Evolutionary conservation across 2,888 invertebrate genomes (phyloP).

Genomic region (Cloeon dipterum): DNA sequence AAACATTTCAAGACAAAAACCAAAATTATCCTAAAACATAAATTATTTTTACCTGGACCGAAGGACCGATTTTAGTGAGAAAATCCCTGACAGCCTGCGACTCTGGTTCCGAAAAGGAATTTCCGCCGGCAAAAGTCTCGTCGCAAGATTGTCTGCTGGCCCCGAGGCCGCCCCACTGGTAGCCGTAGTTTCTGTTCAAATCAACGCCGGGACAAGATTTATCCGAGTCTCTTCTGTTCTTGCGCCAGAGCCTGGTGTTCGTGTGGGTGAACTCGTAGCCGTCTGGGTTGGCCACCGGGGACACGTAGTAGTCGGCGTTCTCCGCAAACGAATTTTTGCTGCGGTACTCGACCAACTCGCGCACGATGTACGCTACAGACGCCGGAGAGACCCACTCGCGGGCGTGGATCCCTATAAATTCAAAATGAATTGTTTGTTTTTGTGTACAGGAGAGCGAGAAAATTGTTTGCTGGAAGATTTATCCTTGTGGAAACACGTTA

Average conservation of each 20-base stretch:
- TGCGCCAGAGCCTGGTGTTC: constrained; percentile 62
- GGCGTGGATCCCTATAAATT: constrained; percentile 51
- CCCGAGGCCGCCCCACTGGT: constrained; percentile 45
- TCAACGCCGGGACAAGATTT: constrained; percentile 47
- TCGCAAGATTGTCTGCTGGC: constrained; percentile 45
- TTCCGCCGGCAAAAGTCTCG: constrained; percentile 47
- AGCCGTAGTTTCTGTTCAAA: constrained; percentile 54
- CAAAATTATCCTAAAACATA: too few species aligned
- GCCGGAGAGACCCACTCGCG: too few species aligned
- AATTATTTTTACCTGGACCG: too few species aligned
- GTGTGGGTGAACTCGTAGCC: constrained; percentile 84
- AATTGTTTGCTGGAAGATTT: too few species aligned
- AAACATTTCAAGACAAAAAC: constrained; percentile 27
- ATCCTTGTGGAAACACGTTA: too few species aligned
- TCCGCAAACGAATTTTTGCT: constrained; percentile 29
- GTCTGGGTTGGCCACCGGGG: constrained; percentile 45
- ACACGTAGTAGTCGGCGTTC: constrained; percentile 29
- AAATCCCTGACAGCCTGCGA: constrained; percentile 39
- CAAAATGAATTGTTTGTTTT: too few species aligned
- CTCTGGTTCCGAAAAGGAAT: constrained; percentile 58
- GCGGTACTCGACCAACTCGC: constrained; percentile 42
- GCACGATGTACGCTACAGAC: too few species aligned
- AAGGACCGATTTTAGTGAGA: too few species aligned
- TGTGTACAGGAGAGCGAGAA: too few species aligned
- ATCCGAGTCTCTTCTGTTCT: constrained; percentile 36